These are phyloP conservation scores for Lamproptera curius DNA, from an alignment of 2,888 invertebrate genomes.

Conservation along the genomic window DNA sequence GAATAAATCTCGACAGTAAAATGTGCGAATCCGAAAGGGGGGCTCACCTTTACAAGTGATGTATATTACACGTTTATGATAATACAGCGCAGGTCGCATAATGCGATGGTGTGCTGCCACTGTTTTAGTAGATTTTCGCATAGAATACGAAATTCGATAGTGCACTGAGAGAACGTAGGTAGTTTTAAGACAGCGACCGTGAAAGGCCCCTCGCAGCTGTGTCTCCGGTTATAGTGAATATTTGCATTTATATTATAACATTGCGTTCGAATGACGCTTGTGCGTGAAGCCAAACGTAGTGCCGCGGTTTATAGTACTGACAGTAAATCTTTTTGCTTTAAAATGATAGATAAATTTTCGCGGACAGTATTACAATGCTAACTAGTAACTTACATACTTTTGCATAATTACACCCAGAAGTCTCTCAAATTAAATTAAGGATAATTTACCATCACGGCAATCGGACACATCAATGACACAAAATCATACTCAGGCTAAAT, in stretches of 20 bases:
- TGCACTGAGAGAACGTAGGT: conserved; percentile 32
- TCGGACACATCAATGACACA: no score
- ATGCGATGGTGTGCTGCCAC: conserved; percentile 57
- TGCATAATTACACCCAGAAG: no score
- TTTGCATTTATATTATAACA: not conserved
- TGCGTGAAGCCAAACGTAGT: no score
- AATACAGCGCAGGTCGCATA: conserved; percentile 65
- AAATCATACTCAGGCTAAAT: no score
- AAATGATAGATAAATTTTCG: no score
- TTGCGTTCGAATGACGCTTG: not conserved
- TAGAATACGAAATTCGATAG: conserved; percentile 49
- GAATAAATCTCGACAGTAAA: conserved; percentile 29
- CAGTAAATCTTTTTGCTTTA: no score
- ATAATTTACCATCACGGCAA: no score
- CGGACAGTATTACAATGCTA: no score
- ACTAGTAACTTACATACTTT: no score
- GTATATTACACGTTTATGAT: conserved; percentile 64
- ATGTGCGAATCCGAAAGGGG: conserved; percentile 32
- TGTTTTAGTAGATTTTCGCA: conserved; percentile 50
- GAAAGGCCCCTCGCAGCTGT: conserved; percentile 10
- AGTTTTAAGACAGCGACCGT: conserved; percentile 22
- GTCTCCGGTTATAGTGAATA: conserved; percentile 1
- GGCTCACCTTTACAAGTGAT: conserved; percentile 34
- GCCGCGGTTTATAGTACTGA: no score
- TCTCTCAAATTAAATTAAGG: no score